Evolutionary conservation across 2,888 invertebrate genomes (phyloP), one percentile per base, ranked within the genome.

Genomic region (Philopedon plagiatum): DNA sequence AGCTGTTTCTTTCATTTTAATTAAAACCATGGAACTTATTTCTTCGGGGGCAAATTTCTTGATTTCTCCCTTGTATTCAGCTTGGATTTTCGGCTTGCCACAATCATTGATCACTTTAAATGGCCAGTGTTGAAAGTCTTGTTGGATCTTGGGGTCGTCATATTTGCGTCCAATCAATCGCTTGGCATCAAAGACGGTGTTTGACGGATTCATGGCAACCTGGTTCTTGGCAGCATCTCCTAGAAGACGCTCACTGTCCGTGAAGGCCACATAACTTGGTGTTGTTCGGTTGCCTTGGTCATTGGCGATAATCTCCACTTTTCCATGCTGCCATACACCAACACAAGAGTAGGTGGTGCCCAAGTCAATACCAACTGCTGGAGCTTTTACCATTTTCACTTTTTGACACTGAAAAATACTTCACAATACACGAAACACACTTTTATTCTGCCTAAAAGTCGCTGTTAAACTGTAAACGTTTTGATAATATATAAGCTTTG

Each of bases 91-190:
- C 0, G 92, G 92, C 79, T 92, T 92, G 44, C 90, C 88, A 56
- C 86, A 84, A 61, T 91, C 91, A 78, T 85, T 91, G 73, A 91
- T 82, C 5, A 93, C 92, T 78, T 89, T 89, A 86, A 96, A 95
- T 1, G 95, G 94, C 95, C 95, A 95, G 78, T 92, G 92, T 80
- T 93, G 93, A 88, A 93, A 91, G 83, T 95, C 95, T 29, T 89
- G 88, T 81, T 94, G 93, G 44, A 94, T 93, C 78, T 92, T 90
- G 0, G 86, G 87, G 81, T 95, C 94, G 78, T 91, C 90, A 81
- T 89, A 95, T 76, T 91, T 91, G 75, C 94, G 89, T 39, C 95
- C 95, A 81, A 95, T 94, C 70, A 96, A 86, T 63, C 95, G 89
- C 83, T 95, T 90, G 83, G 86, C 91, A 82, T 91, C 90, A 88